Percentiles rank a stretch among this genome's conserved stretches.
These are phyloP conservation scores for Sarcophaga subvicina DNA, from an alignment of 2,888 invertebrate species.

Conservation along the genomic window DNA sequence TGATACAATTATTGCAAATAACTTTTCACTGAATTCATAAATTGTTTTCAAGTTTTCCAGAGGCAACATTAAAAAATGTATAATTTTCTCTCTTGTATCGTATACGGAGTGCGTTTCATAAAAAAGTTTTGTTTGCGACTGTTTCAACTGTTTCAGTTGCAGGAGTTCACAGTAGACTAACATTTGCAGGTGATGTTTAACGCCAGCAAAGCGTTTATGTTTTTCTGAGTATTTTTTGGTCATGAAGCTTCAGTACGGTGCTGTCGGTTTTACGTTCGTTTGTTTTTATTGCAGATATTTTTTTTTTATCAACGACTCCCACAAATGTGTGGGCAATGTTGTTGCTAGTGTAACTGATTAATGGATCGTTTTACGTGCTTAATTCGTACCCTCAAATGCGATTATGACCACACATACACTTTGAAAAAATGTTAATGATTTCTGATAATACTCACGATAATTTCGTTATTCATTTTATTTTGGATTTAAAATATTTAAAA, in stretches of 20 bases:
- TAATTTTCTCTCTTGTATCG: not conserved
- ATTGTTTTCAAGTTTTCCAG: not conserved
- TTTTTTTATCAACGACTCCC: constrained; percentile 35
- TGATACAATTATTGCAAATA: no score
- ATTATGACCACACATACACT: not conserved
- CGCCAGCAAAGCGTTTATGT: constrained; percentile 11
- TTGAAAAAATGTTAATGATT: not conserved
- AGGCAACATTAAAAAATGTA: not conserved
- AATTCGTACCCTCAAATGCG: not conserved
- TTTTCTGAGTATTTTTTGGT: constrained; percentile 11
- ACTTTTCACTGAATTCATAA: not conserved
- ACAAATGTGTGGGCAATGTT: not conserved
- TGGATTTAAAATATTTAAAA: no score
- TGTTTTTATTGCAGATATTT: constrained; percentile 14
- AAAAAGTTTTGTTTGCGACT: not conserved
- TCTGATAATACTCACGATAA: not conserved
- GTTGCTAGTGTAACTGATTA: constrained; percentile 6
- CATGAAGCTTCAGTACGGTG: not conserved
- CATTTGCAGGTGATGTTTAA: not conserved
- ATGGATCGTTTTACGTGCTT: constrained; percentile 1
- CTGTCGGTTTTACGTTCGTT: constrained; percentile 25
- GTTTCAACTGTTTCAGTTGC: not conserved
- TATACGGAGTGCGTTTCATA: not conserved
- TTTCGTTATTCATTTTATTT: not conserved
- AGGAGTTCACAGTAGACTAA: constrained; percentile 29